These are phyloP conservation scores for Oryctolagus cuniculus DNA, from an alignment of 2,113 vertebrate species.

Conservation along the genomic window mOryCun1.1 NC_091447.1:34154501-34155000, in stretches of 20 bases:
- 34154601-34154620: neutral
- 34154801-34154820: no score
- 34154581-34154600: neutral
- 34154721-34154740: neutral
- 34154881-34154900: no score
- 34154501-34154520: neutral
- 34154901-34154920: no score
- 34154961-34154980: no score
- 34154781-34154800: no score
- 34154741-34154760: neutral
- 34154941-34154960: no score
- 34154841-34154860: no score
- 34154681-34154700: neutral
- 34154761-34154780: no score
- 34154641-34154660: neutral
- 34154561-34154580: slow-evolving; percentile 2
- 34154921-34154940: no score
- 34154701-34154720: neutral
- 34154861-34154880: no score
- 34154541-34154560: neutral
- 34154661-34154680: neutral
- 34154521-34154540: neutral
- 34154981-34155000: no score
- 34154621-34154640: neutral
- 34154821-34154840: no score